Conservation (phyloP, 2,113 vertebrate genomes). For the Hydrochoerus hydrochaeris region DNA sequence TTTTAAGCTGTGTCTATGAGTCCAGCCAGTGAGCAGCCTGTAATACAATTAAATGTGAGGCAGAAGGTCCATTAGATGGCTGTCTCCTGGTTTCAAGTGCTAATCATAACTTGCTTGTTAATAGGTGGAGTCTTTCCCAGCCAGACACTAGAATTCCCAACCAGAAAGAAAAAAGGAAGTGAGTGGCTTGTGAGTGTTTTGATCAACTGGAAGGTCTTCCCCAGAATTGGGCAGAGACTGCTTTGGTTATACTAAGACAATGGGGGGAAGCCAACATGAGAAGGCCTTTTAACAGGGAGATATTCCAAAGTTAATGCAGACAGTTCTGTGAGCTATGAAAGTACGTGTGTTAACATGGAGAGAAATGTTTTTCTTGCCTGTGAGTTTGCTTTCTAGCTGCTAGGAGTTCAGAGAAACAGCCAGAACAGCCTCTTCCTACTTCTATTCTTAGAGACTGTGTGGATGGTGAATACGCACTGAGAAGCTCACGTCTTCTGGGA, state of each 20-base stretch:
- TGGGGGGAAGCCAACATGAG: not conserved
- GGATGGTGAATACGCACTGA: constrained; percentile 43
- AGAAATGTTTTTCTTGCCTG: not conserved
- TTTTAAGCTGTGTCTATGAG: not conserved
- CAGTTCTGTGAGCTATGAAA: not conserved
- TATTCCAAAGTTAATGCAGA: not conserved
- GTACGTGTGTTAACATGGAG: not conserved
- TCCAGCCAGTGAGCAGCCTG: not conserved
- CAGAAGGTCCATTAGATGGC: not conserved
- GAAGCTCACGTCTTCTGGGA: constrained; percentile 30
- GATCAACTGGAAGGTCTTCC: not conserved
- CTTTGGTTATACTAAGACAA: not conserved
- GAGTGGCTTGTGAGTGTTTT: not conserved
- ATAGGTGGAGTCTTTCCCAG: not conserved
- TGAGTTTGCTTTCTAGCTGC: constrained; percentile 9
- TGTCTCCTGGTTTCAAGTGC: not conserved
- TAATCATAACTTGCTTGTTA: not conserved
- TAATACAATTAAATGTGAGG: not conserved
- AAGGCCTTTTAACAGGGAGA: not conserved
- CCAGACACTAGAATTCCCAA: not conserved
- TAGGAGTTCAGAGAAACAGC: not conserved
- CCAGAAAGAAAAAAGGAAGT: not conserved
- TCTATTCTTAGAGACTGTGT: constrained; percentile 54
- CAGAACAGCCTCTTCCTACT: constrained; percentile 43
- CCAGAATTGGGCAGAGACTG: not conserved